phyloP scores from a whole-genome alignment of 2,113 vertebrate genomes.

The Lampris megalopsis region DNA sequence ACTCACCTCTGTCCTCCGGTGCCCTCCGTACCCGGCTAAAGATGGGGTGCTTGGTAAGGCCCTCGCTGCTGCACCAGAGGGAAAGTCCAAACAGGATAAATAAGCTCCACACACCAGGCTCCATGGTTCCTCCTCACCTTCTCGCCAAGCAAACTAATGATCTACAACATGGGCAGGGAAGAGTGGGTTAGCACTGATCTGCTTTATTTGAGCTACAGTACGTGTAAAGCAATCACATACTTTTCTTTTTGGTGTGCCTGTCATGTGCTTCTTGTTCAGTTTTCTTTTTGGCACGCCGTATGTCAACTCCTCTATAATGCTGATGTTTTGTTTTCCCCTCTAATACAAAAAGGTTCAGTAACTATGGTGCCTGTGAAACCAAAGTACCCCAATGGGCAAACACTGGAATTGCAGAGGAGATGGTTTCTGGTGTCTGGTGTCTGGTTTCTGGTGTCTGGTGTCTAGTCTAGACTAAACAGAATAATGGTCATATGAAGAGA shows the following conservation, averaged over 20 bases:
- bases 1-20: slow-evolving; percentile 77
- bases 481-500: slow-evolving; percentile 6
- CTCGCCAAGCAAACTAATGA: slow-evolving; percentile 47
- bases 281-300: slow-evolving; percentile 1
- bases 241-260: background rate
- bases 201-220: slow-evolving; percentile 1
- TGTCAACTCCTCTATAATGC: slow-evolving; percentile 8
- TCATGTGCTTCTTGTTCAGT: slow-evolving; percentile 22
- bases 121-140: slow-evolving; percentile 62
- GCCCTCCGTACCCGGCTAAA: slow-evolving; percentile 84
- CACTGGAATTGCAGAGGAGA: slow-evolving; percentile 2
- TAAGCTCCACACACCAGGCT: slow-evolving; percentile 67
- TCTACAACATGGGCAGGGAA: slow-evolving; percentile 44
- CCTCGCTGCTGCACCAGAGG: slow-evolving; percentile 59
- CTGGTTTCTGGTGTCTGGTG: background rate
- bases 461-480: slow-evolving; percentile 8
- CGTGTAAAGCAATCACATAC: background rate
- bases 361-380: background rate
- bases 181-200: background rate
- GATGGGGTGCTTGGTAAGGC: slow-evolving; percentile 62
- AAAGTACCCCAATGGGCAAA: background rate
- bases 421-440: background rate
- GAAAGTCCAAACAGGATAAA: slow-evolving; percentile 68
- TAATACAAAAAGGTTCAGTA: slow-evolving; percentile 27
- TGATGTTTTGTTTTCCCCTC: slow-evolving; percentile 25